These are phyloP conservation scores for Bradynema listronoti DNA, from an alignment of 1,140 invertebrate species.

Conservation along the genomic window DNA sequence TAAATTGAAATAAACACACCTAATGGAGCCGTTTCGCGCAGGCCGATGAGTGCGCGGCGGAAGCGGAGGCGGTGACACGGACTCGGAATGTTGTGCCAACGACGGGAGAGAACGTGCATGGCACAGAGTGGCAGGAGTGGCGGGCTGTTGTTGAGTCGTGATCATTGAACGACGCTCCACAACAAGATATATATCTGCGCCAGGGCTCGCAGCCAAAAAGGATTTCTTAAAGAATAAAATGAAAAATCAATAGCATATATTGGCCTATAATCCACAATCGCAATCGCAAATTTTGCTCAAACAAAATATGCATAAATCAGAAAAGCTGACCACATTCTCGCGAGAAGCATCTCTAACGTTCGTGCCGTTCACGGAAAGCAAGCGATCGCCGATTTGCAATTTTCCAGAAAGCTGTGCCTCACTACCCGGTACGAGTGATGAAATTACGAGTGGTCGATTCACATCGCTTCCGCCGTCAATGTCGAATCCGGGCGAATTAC, in stretches of 20 bases:
- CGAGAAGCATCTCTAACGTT: conserved; percentile 79
- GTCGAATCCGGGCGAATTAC: conserved; percentile 56
- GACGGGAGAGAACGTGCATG: not conserved
- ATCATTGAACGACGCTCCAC: conserved; percentile 81
- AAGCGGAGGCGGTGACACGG: not conserved
- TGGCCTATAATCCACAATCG: too few species aligned
- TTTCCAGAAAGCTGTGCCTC: conserved; percentile 82
- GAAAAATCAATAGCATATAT: too few species aligned
- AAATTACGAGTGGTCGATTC: conserved; percentile 63
- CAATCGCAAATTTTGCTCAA: too few species aligned
- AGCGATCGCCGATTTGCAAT: conserved; percentile 84
- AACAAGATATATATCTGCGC: conserved; percentile 90
- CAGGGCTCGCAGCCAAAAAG: conserved; percentile 74
- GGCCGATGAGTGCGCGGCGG: not conserved
- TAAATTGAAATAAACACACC: too few species aligned
- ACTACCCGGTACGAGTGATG: conserved; percentile 81
- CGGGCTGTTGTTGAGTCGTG: not conserved
- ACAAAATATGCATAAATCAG: too few species aligned
- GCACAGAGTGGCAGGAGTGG: conserved; percentile 3
- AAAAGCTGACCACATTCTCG: conserved; percentile 82
- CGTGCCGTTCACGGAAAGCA: conserved; percentile 82
- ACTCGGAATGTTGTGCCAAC: conserved; percentile 69
- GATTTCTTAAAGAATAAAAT: conserved; percentile 81
- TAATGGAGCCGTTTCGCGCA: conserved; percentile 66
- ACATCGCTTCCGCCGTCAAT: conserved; percentile 58